Evolutionary conservation across 2,113 vertebrate genomes (phyloP).

Genomic region (Trichomycterus rosablanca): DNA sequence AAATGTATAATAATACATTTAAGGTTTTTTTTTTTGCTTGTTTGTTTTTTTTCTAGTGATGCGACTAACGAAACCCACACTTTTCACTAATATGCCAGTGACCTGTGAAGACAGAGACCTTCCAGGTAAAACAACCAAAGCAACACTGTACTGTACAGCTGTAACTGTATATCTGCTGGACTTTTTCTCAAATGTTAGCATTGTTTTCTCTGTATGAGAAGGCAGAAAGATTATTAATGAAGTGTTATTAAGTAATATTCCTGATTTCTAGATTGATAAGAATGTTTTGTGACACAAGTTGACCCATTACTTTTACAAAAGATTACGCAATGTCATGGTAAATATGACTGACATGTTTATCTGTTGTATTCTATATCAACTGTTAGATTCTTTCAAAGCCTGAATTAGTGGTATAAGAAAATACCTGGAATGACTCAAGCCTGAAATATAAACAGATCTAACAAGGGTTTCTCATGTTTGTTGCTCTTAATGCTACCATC

Average conservation of each 20-base stretch:
- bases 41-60: slow-evolving; percentile 78
- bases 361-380: neutral
- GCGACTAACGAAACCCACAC: slow-evolving; percentile 94
- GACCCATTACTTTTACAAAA: neutral
- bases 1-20: neutral
- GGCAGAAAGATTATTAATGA: too few relatives aligned
- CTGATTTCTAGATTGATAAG: too few relatives aligned
- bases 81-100: slow-evolving; percentile 95
- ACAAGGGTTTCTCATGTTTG: slow-evolving; percentile 33
- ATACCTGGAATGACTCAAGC: neutral
- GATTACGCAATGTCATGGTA: neutral
- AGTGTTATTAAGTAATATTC: too few relatives aligned
- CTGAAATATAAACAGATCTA: slow-evolving; percentile 20
- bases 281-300: too few relatives aligned
- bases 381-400: slow-evolving; percentile 9
- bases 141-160: neutral
- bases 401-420: neutral
- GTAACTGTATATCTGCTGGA: neutral
- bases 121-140: slow-evolving; percentile 72
- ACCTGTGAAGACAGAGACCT: slow-evolving; percentile 95
- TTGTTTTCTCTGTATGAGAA: too few relatives aligned
- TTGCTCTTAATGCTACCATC: slow-evolving; percentile 15
- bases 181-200: too few relatives aligned
- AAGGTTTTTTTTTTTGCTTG: neutral
- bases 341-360: neutral